A percentile compares a stretch with the other conserved stretches of the same genome.
phyloP scores from a whole-genome alignment of 2,888 invertebrate species.

The Eupithecia pulchellata region DNA sequence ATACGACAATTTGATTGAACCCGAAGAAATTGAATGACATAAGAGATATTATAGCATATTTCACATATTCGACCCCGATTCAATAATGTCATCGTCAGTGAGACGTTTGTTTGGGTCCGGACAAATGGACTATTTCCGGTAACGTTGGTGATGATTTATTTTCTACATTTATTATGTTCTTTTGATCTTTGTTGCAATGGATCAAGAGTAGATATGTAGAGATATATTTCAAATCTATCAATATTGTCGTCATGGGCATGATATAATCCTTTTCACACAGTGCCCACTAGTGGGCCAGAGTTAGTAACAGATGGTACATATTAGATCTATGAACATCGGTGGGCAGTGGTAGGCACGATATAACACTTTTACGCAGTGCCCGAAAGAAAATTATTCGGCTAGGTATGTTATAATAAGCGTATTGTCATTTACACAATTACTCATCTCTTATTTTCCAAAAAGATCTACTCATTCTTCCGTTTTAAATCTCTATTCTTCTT shows the following conservation, averaged over 20 bases:
- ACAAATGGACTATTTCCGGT: slow-evolving; percentile 44
- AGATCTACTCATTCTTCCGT: too few species aligned
- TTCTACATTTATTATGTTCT: slow-evolving; percentile 30
- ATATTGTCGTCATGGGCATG: neutral
- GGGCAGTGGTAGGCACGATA: too few species aligned
- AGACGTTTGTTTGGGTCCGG: slow-evolving; percentile 41
- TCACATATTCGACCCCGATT: slow-evolving; percentile 54
- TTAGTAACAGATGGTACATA: too few species aligned
- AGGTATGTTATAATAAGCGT: too few species aligned
- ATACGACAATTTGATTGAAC: slow-evolving; percentile 55
- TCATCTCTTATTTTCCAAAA: too few species aligned
- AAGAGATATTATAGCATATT: slow-evolving; percentile 49
- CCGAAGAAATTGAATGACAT: slow-evolving; percentile 56
- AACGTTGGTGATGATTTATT: slow-evolving; percentile 36
- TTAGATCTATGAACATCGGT: too few species aligned
- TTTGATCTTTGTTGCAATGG: slow-evolving; percentile 30
- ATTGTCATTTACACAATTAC: too few species aligned
- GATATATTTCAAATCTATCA: neutral
- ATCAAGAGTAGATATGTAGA: too few species aligned
- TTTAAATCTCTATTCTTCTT: too few species aligned
- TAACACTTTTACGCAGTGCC: too few species aligned
- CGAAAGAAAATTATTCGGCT: too few species aligned
- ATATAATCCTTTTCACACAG: neutral
- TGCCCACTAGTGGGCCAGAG: neutral
- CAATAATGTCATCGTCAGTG: slow-evolving; percentile 49